Evolutionary conservation across 2,113 vertebrate species (phyloP).

Genomic region (Ictidomys tridecemlineatus): DNA sequence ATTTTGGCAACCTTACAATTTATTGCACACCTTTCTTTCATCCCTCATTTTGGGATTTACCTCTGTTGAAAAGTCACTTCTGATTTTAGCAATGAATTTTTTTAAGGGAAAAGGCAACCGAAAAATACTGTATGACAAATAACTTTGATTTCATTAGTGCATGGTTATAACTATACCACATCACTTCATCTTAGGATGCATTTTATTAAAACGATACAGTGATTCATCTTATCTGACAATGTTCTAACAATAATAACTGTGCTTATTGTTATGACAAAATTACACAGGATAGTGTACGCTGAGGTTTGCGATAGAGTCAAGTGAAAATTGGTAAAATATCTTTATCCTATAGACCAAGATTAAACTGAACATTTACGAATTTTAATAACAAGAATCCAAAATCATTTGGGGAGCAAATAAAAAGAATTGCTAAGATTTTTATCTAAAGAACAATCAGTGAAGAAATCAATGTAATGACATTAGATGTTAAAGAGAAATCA

Average conservation of each 20-base stretch:
- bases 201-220: background rate
- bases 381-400: slow-evolving; percentile 15
- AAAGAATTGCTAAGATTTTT: slow-evolving; percentile 44
- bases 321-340: slow-evolving; percentile 13
- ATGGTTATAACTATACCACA: background rate
- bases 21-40: background rate
- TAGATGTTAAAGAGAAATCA: background rate
- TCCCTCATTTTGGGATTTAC: slow-evolving; percentile 25
- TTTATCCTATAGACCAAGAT: slow-evolving; percentile 13
- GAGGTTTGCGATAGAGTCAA: background rate
- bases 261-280: background rate
- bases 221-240: background rate
- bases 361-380: slow-evolving; percentile 1
- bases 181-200: background rate
- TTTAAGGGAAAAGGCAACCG: background rate
- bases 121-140: background rate
- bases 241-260: background rate
- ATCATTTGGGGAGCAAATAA: slow-evolving; percentile 39
- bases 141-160: background rate
- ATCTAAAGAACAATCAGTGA: slow-evolving; percentile 17
- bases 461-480: slow-evolving; percentile 21
- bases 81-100: background rate
- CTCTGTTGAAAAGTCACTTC: background rate
- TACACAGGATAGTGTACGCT: background rate
- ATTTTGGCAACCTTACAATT: slow-evolving; percentile 46